These are phyloP conservation scores for Aphrocallistes beatrix DNA, from an alignment of 37 sponge, comb jelly and placozoan genomes.

Conservation along the genomic window DNA sequence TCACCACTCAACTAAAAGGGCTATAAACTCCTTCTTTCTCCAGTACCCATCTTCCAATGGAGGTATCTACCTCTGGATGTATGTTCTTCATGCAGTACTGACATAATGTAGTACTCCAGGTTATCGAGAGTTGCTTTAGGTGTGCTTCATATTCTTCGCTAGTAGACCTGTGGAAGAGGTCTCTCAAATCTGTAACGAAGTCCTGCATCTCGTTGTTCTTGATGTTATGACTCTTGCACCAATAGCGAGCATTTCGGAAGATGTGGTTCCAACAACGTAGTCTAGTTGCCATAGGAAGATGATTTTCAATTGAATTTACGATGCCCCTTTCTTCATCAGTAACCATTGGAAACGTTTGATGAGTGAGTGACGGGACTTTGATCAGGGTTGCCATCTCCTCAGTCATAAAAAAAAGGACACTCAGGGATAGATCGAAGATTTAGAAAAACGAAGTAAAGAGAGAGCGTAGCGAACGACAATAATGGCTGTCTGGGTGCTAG, in stretches of 20 bases:
- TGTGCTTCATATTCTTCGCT: neutral
- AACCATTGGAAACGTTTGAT: neutral
- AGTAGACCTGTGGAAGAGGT: neutral
- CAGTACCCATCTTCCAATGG: neutral
- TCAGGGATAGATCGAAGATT: too few relatives aligned
- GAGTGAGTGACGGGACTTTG: too few relatives aligned
- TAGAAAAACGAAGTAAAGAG: too few relatives aligned
- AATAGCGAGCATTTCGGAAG: too few relatives aligned
- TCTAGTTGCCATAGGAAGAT: too few relatives aligned
- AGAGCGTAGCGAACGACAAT: too few relatives aligned
- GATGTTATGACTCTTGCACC: too few relatives aligned
- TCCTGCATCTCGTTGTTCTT: neutral
- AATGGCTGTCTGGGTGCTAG: too few relatives aligned
- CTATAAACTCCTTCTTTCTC: neutral
- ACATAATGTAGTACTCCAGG: neutral
- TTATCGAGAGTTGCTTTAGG: neutral
- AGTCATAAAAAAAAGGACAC: too few relatives aligned
- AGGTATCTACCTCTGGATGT: neutral
- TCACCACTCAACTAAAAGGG: conserved; percentile 13
- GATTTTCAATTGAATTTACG: neutral
- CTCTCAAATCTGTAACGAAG: neutral
- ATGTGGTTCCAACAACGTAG: too few relatives aligned
- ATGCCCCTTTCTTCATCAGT: neutral
- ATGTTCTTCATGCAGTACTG: neutral
- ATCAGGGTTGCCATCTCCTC: too few relatives aligned